Percentiles rank a stretch among this genome's conserved stretches.
These are phyloP conservation scores for Noctua comes DNA, from an alignment of 2,888 invertebrate genomes.

Conservation along the genomic window DNA sequence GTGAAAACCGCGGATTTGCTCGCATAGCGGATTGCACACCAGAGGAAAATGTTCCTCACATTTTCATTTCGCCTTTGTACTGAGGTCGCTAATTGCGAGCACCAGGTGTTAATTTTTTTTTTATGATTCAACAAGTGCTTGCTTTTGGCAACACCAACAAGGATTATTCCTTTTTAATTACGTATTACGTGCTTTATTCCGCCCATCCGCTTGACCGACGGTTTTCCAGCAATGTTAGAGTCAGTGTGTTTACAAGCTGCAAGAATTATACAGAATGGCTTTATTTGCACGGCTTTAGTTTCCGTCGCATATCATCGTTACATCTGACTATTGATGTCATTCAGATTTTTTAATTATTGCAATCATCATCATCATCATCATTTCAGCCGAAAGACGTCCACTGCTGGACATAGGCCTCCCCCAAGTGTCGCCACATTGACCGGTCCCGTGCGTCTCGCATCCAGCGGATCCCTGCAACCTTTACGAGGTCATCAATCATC, in stretches of 20 bases:
- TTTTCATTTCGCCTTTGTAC: conserved; percentile 65
- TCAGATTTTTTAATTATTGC: not conserved
- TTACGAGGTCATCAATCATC: too few species aligned
- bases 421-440: too few species aligned
- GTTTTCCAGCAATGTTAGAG: not conserved
- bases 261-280: not conserved
- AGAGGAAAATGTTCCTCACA: conserved; percentile 65
- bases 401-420: too few species aligned
- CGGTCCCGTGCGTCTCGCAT: too few species aligned
- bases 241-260: not conserved
- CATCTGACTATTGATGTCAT: not conserved
- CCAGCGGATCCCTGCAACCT: too few species aligned
- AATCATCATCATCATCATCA: too few species aligned
- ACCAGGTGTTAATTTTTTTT: conserved; percentile 67
- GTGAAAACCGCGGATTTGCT: conserved; percentile 75
- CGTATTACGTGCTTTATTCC: conserved; percentile 9
- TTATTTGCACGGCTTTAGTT: not conserved
- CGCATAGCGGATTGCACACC: conserved; percentile 73
- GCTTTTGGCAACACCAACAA: conserved; percentile 31
- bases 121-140: conserved; percentile 36
- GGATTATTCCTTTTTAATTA: conserved; percentile 36
- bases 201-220: not conserved
- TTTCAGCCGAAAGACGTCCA: too few species aligned
- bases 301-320: not conserved
- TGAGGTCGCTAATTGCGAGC: conserved; percentile 70